These are phyloP conservation scores for Rhincodon typus DNA, from an alignment of 2,797 vertebrate species.

Conservation along the genomic window DNA sequence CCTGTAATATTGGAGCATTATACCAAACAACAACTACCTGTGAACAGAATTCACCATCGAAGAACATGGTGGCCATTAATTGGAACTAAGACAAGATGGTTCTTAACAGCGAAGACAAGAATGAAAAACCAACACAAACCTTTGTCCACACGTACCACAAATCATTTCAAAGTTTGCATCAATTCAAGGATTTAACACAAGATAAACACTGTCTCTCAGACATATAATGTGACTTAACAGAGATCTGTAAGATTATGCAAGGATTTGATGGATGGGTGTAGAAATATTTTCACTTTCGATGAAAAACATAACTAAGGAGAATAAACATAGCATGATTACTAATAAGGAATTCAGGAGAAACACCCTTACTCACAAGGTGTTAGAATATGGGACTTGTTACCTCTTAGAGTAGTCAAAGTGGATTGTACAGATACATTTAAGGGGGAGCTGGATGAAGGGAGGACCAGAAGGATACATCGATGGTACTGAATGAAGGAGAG, in stretches of 20 bases:
- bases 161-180: neutral
- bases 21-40: neutral
- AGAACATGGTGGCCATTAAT: neutral
- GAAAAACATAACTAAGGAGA: neutral
- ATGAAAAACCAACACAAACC: neutral
- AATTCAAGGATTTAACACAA: neutral
- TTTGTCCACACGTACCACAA: neutral
- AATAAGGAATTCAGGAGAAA: neutral
- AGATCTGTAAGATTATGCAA: neutral
- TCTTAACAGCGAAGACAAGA: neutral
- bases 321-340: neutral
- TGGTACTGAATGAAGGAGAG: neutral
- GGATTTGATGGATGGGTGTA: neutral
- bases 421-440: neutral
- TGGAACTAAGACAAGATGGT: neutral
- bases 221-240: neutral
- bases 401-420: neutral
- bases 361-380: neutral
- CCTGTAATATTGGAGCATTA: neutral
- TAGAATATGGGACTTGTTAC: neutral
- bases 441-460: neutral
- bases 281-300: neutral
- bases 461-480: neutral
- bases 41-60: neutral
- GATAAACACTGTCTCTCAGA: neutral